Conservation (phyloP, 2,888 invertebrate genomes). For the Drosophila infuscata region DNA sequence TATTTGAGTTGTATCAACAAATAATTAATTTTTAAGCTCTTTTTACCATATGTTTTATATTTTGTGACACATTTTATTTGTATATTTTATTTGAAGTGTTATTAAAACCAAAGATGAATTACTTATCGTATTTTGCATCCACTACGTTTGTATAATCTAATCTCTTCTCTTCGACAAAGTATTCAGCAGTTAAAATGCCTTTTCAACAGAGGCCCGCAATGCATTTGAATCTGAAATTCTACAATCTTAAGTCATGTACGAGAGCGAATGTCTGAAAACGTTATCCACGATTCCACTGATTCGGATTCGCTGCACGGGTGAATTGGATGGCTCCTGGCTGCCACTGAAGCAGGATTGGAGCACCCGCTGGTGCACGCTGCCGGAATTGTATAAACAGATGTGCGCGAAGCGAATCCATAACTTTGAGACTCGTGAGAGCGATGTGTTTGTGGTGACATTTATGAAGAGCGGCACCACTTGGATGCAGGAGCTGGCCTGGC, state of each 20-base stretch:
- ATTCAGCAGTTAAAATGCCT: neutral
- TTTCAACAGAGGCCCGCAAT: neutral
- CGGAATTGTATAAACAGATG: slow-evolving; percentile 5
- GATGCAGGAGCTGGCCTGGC: slow-evolving; percentile 68
- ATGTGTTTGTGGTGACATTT: slow-evolving; percentile 63
- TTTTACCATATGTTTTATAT: neutral
- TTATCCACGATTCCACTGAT: neutral
- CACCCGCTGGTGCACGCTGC: slow-evolving; percentile 47
- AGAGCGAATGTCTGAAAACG: slow-evolving; percentile 13
- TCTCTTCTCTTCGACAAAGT: neutral
- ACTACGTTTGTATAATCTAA: neutral
- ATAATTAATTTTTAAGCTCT: neutral
- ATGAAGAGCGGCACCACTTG: slow-evolving; percentile 72
- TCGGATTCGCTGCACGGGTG: slow-evolving; percentile 3
- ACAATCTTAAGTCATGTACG: slow-evolving; percentile 15
- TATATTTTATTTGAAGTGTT: neutral
- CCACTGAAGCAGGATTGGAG: slow-evolving; percentile 46
- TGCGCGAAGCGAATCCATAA: slow-evolving; percentile 32
- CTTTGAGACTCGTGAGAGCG: slow-evolving; percentile 56
- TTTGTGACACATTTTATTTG: neutral
- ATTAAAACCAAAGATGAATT: neutral
- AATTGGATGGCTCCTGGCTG: slow-evolving; percentile 16
- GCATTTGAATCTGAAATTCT: neutral
- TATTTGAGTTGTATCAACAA: neutral
- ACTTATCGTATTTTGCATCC: neutral